Conservation (phyloP, 2,113 vertebrate genomes). For the Ornithorhynchus anatinus region DNA sequence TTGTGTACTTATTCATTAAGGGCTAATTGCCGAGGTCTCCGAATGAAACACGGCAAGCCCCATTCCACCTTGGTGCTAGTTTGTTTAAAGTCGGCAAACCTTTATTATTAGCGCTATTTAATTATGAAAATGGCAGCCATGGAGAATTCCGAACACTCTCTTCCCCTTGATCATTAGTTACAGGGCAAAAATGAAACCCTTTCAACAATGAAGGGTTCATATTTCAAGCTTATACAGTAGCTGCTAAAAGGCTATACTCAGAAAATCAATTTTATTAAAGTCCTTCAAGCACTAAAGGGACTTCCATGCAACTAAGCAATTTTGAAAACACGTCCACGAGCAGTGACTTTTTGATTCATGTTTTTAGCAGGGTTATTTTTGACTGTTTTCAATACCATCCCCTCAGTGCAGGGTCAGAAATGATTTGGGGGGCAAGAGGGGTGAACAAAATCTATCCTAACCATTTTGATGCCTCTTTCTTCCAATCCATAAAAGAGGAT, state of each 20-base stretch:
- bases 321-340: constrained; percentile 90
- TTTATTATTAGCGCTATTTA: constrained; percentile 97
- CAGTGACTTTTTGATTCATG: constrained; percentile 87
- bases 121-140: constrained; percentile 96
- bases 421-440: constrained; percentile 56
- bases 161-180: constrained; percentile 95
- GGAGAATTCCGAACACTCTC: constrained; percentile 93
- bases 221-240: constrained; percentile 95
- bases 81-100: constrained; percentile 94
- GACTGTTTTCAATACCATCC: constrained; percentile 88
- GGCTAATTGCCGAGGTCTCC: constrained; percentile 83
- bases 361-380: constrained; percentile 86
- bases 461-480: constrained; percentile 45
- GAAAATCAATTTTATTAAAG: constrained; percentile 99
- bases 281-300: constrained; percentile 95
- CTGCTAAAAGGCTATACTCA: constrained; percentile 97
- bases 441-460: constrained; percentile 46
- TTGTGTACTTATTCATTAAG: constrained; percentile 78
- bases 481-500: constrained; percentile 68
- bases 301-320: constrained; percentile 95
- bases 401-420: constrained; percentile 84
- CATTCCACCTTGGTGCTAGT: constrained; percentile 79
- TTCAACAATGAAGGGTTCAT: constrained; percentile 98
- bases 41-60: constrained; percentile 81
- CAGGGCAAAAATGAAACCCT: constrained; percentile 93